Evolutionary conservation across 2,113 vertebrate genomes (phyloP), one percentile per base, ranked within the genome.

Genomic region (Rana temporaria): DNA sequence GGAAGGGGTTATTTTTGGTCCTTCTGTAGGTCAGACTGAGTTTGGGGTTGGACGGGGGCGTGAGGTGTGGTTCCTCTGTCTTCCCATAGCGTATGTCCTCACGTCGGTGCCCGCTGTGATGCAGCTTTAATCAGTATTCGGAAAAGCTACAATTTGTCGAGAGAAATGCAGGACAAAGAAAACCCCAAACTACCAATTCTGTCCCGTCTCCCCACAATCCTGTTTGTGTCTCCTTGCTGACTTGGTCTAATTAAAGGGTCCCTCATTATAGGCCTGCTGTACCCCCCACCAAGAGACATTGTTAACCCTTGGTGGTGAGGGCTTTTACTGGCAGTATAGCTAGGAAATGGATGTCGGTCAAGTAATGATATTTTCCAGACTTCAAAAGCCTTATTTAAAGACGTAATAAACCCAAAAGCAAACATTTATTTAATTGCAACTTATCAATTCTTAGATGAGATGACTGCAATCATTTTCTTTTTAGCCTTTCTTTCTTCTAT

Each of bases 101-200:
- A 82, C 80, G 66, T 75, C 52, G 14, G 30, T 74, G 70, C 48
- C 80, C 80, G 11, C 69, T 72, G 73, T 59, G 70, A 65, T 74
- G 70, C 80, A 74, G 80, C 80, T 82, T 82, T 82, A 82, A 82
- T 82, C 80, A 82, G 19, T 9, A 32, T 70, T 52, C 59, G 38
- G 80, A 74, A 67, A 82, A 74, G 80, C 80, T 82, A 65, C 80
- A 82, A 82, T 82, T 82, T 82, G 80, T 63, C 26, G 70, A 65
- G 80, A 62, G 52, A 82, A 82, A 66, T 34, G 70, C 70, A 74
- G 71, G 70, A 75, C 70, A 82, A 66, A 67, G 80, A 82, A 82
- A 82, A 81, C 79, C 79, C 80, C 80, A 75, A 82, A 42, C 80
- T 82, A 59, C 80, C 80, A 82, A 82, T 82, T 82, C 70, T 73